Base-by-base conservation (phyloP, 2,888 invertebrate species). In the Phaedon cochleariae region DNA sequence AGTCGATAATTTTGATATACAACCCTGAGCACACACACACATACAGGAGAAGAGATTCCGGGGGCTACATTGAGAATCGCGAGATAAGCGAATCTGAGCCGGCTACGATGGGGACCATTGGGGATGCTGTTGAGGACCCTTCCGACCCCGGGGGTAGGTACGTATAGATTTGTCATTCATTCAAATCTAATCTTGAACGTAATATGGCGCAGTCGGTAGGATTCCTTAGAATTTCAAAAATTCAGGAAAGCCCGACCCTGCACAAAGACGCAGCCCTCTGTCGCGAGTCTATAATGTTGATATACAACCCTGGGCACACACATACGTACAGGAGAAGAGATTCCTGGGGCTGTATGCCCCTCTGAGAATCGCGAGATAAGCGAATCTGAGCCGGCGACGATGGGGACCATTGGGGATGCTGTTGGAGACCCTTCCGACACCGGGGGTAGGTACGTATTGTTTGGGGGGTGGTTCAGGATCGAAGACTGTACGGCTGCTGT, bases 311-410 rank as follows among this genome's bases (percentile, higher is more conserved):
- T 59, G 55, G 51, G 61, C 59, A 67, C 67, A 67, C 67, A 67
- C 52, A n/a, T n/a, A n/a, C n/a, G n/a, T n/a, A n/a, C n/a, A n/a
- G n/a, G n/a, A n/a, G 70, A 67, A 67, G 70, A 67, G 62, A 68
- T 70, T 60, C 70, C 26, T 26, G 41, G 15, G 15, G 15, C 34
- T n/a, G 53, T 3, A 31, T 12, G 26, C 65, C 67, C 70, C 70
- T 70, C 70, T 70, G 70, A 68, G 70, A 70, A 6, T 41, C 58
- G 37, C 52, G 26, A 68, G 70, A 70, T 70, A 70, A 70, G 70
- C 68, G 67, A 66, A 54, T 64, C 53, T 55, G 65, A 63, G 65
- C 62, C 59, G 59, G 65, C 59, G 65, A 65, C 67, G 67, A 65
- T 59, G 69, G 34, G 34, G 34, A n/a, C n/a, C n/a, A n/a, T n/a